Base-by-base conservation (phyloP, 2,797 vertebrate genomes). In the Okamejei kenojei region DNA sequence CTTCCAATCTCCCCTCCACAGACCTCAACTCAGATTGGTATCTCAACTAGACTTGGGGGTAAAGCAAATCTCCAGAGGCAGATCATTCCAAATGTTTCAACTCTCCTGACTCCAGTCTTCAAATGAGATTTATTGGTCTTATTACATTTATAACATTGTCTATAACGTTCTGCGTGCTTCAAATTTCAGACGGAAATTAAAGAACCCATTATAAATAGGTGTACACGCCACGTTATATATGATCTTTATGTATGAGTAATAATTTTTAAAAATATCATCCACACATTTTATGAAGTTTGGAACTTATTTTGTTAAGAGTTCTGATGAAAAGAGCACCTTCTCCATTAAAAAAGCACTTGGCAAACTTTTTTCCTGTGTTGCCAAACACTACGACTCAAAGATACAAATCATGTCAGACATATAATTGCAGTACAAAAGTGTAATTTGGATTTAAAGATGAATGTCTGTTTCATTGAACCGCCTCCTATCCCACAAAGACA, bases 121-220 rank as follows among this genome's bases (percentile, higher is more conserved):
- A 68, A 35, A 68, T 88, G 13, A 88, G 61, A 65, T 88, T 88
- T 88, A 68, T 35, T 32, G 68, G 21, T 68, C 84, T 88, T 32
- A 88, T 88, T 88, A 88, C n/a, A 68, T 88, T 88, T 63, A 32
- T 15, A 23, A 32, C 78, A 61, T 84, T 61, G 54, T 84, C 81
- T 54, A 15, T 58, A 88, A 88, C n/a, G 21, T 88, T 88, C 84
- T 19, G 32, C 65, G 7, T 21, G 63, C 68, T 63, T 88, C 54
- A 68, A 68, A 35, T 68, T 68, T 68, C n/a, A 65, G n/a, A 35
- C 15, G 19, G 32, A 8, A 35, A 21, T 65, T 68, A 88, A 88
- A 35, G 7, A 10, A n/a, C 19, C n/a, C 6, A 7, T 65, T 61
- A 35, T 17, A 8, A 32, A 2, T 65, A 32, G 61, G 61, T 68